Percentiles rank a stretch among this genome's conserved stretches.
Evolutionary conservation across 92 coral and sea anemone genomes (phyloP).

Genomic region (Paramuricea clavata): DNA sequence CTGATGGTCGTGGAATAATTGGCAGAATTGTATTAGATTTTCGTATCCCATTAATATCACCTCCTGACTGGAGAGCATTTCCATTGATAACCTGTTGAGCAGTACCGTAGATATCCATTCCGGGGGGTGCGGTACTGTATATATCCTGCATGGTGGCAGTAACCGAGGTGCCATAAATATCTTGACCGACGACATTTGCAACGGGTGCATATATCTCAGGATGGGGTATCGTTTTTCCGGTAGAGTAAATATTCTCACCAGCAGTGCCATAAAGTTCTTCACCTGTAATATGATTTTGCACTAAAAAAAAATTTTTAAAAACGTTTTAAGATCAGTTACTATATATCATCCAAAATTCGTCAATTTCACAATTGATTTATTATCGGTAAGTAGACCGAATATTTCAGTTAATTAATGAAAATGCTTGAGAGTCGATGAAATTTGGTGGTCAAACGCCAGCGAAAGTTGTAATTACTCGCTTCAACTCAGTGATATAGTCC

Average conservation of each 20-base stretch:
- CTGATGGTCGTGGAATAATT: not conserved
- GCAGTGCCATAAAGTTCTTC: not conserved
- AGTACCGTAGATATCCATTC: not conserved
- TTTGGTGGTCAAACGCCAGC: no score
- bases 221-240: not conserved
- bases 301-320: not conserved
- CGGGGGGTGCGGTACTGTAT: not conserved
- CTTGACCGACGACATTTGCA: not conserved
- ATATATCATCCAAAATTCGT: not conserved
- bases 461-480: no score
- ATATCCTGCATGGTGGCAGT: not conserved
- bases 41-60: not conserved
- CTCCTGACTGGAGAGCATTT: not conserved
- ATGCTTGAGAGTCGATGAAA: no score
- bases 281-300: not conserved
- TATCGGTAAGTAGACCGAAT: no score
- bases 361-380: no score
- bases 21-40: slow-evolving; percentile 14
- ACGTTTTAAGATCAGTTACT: not conserved
- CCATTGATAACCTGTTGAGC: not conserved
- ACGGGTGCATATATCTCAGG: not conserved
- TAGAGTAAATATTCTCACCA: not conserved
- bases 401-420: no score
- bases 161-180: not conserved
- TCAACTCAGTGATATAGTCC: no score